Evolutionary conservation across 2,113 vertebrate genomes (phyloP).

Genomic region (Onychorhynchus coronatus): DNA sequence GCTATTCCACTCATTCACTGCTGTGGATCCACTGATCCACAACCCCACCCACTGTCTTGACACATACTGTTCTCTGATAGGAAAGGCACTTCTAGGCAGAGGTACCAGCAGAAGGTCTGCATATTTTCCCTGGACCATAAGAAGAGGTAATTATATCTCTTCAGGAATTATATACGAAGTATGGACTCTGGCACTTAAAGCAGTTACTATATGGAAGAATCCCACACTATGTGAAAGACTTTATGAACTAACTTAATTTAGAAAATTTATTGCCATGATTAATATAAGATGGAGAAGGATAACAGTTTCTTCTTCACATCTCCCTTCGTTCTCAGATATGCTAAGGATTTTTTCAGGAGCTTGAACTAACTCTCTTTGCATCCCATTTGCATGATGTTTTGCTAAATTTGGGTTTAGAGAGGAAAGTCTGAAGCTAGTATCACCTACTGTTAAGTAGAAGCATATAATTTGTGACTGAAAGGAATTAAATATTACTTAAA

Average conservation of each 20-base stretch:
- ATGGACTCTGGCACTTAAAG: neutral
- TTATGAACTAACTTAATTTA: neutral
- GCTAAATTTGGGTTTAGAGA: neutral
- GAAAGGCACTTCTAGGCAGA: neutral
- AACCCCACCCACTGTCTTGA: neutral
- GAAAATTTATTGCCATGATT: neutral
- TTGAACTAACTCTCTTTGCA: neutral
- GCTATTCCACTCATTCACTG: neutral
- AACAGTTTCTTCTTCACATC: neutral
- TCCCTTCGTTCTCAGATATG: neutral
- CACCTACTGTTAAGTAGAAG: neutral
- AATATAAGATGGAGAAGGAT: neutral
- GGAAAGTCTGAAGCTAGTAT: neutral
- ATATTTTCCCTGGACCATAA: neutral
- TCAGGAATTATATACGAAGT: neutral
- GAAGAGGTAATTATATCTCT: neutral
- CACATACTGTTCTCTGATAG: neutral
- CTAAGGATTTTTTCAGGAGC: neutral
- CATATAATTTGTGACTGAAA: neutral
- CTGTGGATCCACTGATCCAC: neutral
- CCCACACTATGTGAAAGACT: neutral
- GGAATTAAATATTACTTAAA: neutral
- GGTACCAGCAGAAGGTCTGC: neutral
- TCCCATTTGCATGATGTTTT: neutral
- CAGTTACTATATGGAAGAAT: neutral